Conservation (phyloP, 2,113 vertebrate species). For the Heteronetta atricapilla region DNA sequence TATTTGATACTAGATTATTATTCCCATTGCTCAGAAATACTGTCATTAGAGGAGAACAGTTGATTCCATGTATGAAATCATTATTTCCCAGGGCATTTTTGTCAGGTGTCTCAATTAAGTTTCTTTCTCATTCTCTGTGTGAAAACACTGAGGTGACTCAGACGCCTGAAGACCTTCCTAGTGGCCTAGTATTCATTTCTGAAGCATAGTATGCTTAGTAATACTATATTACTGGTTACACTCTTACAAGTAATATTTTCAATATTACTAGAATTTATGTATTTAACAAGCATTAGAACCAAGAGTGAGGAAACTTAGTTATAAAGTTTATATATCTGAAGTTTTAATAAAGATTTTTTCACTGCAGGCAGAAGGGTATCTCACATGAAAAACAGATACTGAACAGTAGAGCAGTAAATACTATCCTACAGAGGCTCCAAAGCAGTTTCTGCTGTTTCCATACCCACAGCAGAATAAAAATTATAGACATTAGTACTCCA, state of each 20-base stretch:
- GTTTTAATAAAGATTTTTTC: not conserved
- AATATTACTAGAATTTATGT: not conserved
- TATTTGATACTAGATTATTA: not conserved
- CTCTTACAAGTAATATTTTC: not conserved
- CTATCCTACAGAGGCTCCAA: not conserved
- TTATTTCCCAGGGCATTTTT: not conserved
- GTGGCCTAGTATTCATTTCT: not conserved
- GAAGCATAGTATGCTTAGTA: not conserved
- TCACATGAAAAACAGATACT: not conserved
- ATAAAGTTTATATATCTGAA: not conserved
- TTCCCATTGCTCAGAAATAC: not conserved
- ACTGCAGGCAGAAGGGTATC: not conserved
- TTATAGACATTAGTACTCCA: not conserved
- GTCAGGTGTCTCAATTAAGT: not conserved
- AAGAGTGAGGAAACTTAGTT: not conserved
- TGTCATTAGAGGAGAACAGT: not conserved
- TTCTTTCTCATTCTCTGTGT: not conserved
- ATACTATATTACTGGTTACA: not conserved
- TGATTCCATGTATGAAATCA: not conserved
- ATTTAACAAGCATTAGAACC: not conserved
- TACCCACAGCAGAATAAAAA: not conserved
- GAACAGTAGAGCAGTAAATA: not conserved
- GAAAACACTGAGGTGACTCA: not conserved
- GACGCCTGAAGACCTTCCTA: not conserved
- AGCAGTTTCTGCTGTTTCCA: not conserved